phyloP scores from a whole-genome alignment of 2,113 vertebrate species.

The Laterallus jamaicensis region DNA sequence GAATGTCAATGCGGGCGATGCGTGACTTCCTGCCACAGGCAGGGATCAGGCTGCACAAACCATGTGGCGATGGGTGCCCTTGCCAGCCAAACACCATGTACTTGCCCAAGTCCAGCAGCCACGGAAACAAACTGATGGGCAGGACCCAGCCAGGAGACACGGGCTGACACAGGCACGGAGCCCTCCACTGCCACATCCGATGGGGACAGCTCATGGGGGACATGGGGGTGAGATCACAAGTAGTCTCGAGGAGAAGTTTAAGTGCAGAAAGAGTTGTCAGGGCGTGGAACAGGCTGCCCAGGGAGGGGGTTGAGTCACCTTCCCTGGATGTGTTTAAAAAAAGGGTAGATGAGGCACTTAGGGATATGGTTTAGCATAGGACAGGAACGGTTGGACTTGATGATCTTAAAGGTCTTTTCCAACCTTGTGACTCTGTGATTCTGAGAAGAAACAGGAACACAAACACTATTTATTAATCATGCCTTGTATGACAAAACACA shows the following conservation, averaged over 20 bases:
- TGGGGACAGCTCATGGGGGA: neutral
- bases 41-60: neutral
- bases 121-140: neutral
- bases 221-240: neutral
- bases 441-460: neutral
- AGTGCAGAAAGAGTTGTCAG: neutral
- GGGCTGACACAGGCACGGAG: neutral
- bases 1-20: neutral
- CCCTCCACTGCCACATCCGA: neutral
- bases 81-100: neutral
- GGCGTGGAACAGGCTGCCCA: too few relatives aligned
- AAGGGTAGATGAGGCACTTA: too few relatives aligned
- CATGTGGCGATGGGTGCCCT: neutral
- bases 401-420: too few relatives aligned
- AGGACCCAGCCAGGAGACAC: rapidly evolving
- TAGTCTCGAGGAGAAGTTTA: neutral
- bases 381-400: too few relatives aligned
- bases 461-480: neutral
- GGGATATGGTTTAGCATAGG: too few relatives aligned
- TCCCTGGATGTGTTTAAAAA: too few relatives aligned
- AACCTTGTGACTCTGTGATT: too few relatives aligned
- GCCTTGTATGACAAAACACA: neutral
- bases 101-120: neutral
- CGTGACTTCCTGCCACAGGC: neutral
- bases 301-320: too few relatives aligned